Conservation (phyloP, 2,113 vertebrate species). For the Myiozetetes cayanensis region DNA sequence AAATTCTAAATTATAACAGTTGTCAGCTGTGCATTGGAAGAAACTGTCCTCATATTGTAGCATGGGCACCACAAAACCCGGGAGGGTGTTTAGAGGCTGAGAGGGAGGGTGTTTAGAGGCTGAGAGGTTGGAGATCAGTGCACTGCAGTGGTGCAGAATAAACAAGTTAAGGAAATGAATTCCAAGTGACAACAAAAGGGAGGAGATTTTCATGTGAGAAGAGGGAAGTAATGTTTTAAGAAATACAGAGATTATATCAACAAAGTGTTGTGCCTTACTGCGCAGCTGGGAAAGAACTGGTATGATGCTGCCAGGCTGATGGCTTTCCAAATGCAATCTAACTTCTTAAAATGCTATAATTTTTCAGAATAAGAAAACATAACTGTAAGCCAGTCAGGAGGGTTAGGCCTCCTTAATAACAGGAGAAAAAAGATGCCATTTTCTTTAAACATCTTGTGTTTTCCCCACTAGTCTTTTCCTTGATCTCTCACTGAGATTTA, state of each 20-base stretch:
- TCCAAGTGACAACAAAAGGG: background rate
- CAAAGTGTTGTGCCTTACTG: background rate
- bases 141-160: background rate
- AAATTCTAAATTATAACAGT: background rate
- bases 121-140: background rate
- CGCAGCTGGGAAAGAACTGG: background rate
- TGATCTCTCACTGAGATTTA: background rate
- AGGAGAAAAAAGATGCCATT: background rate
- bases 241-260: background rate
- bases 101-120: background rate
- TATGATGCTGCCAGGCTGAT: background rate
- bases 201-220: background rate
- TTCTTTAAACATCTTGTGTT: background rate
- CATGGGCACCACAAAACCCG: accelerated
- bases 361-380: background rate
- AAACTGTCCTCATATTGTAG: background rate
- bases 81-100: background rate
- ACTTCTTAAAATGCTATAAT: background rate
- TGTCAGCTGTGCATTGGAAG: background rate
- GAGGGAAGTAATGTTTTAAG: background rate
- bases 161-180: background rate
- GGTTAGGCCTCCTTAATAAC: background rate
- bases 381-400: background rate
- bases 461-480: background rate
- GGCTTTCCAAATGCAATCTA: background rate